A percentile compares a stretch with the other conserved stretches of the same genome.
Conservation (phyloP, 1,140 invertebrate genomes). For the Formica selysi region DNA sequence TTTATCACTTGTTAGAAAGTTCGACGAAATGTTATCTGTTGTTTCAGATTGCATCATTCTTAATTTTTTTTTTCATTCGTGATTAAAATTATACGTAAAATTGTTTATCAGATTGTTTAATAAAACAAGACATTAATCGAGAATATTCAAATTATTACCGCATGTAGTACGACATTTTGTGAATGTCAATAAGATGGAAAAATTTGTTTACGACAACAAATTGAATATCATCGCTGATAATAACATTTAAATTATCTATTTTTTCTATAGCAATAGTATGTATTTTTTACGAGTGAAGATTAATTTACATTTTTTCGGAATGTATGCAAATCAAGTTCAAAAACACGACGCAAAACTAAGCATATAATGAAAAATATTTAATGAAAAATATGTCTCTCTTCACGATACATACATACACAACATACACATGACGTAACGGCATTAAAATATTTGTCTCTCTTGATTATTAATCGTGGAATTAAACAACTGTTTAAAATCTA, state of each 20-base stretch:
- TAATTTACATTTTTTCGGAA: conserved; percentile 19
- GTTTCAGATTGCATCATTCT: not conserved
- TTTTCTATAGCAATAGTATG: not conserved
- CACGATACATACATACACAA: no score
- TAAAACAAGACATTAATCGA: not conserved
- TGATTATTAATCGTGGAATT: not conserved
- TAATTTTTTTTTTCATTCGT: not conserved
- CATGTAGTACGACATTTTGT: not conserved
- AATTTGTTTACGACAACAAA: not conserved
- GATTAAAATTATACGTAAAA: not conserved
- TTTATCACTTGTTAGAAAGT: conserved; percentile 37
- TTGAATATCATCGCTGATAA: conserved; percentile 38
- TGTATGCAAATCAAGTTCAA: not conserved
- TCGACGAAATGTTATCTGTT: conserved; percentile 19
- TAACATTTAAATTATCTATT: not conserved
- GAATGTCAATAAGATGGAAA: conserved; percentile 8
- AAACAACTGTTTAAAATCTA: conserved; percentile 5
- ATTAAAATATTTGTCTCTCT: not conserved
- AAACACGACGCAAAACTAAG: conserved; percentile 15
- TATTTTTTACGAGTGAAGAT: not conserved
- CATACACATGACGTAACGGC: not conserved
- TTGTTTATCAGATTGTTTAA: not conserved
- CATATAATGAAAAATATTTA: not conserved
- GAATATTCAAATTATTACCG: not conserved
- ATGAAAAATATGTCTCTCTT: no score